Conservation (phyloP, 2,797 vertebrate genomes). For the Crenuchus spilurus region DNA sequence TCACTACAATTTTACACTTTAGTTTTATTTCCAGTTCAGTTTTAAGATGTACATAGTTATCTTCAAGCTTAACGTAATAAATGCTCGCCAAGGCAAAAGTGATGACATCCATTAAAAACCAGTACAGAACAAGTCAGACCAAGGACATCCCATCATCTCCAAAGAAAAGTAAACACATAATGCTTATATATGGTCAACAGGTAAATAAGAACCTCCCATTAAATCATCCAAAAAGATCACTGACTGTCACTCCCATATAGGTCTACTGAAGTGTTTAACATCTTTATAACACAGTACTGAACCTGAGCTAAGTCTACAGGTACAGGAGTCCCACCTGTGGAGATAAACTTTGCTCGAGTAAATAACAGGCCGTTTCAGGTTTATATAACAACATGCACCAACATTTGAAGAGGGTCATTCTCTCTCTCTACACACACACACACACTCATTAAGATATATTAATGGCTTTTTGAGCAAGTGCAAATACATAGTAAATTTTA, state of each 20-base stretch:
- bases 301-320: background rate
- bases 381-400: slow-evolving; percentile 33
- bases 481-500: slow-evolving; percentile 12
- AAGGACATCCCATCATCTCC: slow-evolving; percentile 33
- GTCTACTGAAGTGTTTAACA: slow-evolving; percentile 1
- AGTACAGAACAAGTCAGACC: slow-evolving; percentile 39
- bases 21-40: slow-evolving; percentile 59
- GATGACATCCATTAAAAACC: slow-evolving; percentile 52
- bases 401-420: slow-evolving; percentile 3
- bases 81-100: slow-evolving; percentile 55
- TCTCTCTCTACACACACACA: background rate
- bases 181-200: slow-evolving; percentile 17
- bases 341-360: background rate
- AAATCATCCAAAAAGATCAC: slow-evolving; percentile 20
- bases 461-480: slow-evolving; percentile 24
- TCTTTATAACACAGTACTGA: slow-evolving; percentile 38
- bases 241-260: slow-evolving; percentile 6
- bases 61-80: slow-evolving; percentile 63
- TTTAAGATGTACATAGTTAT: slow-evolving; percentile 55
- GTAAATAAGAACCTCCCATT: slow-evolving; percentile 1
- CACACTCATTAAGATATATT: background rate
- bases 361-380: slow-evolving; percentile 20
- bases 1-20: background rate
- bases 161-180: slow-evolving; percentile 20
- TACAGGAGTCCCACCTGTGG: background rate